phyloP scores from a whole-genome alignment of 1,140 invertebrate species.

The Diprion similis region DNA sequence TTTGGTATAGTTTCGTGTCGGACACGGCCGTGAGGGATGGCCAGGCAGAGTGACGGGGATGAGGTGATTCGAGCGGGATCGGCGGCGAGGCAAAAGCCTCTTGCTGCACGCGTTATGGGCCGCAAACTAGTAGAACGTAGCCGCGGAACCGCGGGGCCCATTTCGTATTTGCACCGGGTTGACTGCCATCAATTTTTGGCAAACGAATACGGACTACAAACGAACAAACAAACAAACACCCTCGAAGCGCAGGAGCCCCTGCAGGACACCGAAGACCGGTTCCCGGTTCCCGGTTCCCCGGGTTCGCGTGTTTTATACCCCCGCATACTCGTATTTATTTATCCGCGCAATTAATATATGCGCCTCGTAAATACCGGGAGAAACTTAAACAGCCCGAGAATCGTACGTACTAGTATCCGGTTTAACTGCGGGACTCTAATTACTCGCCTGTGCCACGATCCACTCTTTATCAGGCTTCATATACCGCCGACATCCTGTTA shows the following conservation, averaged over 20 bases:
- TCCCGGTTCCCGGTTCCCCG: constrained; percentile 33
- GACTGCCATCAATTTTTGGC: constrained; percentile 58
- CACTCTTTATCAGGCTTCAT: too few relatives aligned
- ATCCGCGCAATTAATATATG: constrained; percentile 59
- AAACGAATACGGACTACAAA: constrained; percentile 42
- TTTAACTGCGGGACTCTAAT: constrained; percentile 43
- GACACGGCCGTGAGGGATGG: constrained; percentile 1
- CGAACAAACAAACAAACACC: constrained; percentile 42
- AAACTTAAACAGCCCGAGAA: too few relatives aligned
- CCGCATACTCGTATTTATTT: constrained; percentile 58
- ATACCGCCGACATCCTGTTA: too few relatives aligned
- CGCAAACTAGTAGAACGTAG: too few relatives aligned
- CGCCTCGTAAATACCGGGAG: constrained; percentile 56
- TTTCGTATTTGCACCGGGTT: constrained; percentile 53
- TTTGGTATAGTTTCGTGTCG: constrained; percentile 30
- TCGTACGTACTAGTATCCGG: constrained; percentile 1
- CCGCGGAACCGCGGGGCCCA: constrained; percentile 14
- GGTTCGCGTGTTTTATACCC: constrained; percentile 15
- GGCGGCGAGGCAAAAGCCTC: constrained; percentile 1
- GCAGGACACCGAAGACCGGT: constrained; percentile 43
- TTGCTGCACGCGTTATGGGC: constrained; percentile 11
- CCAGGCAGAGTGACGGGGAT: background rate
- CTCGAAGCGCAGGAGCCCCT: constrained; percentile 32
- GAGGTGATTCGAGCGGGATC: background rate
- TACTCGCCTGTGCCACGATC: constrained; percentile 48